These are phyloP conservation scores for Notodonta ziczac DNA, from an alignment of 2,888 invertebrate species.

Conservation along the genomic window DNA sequence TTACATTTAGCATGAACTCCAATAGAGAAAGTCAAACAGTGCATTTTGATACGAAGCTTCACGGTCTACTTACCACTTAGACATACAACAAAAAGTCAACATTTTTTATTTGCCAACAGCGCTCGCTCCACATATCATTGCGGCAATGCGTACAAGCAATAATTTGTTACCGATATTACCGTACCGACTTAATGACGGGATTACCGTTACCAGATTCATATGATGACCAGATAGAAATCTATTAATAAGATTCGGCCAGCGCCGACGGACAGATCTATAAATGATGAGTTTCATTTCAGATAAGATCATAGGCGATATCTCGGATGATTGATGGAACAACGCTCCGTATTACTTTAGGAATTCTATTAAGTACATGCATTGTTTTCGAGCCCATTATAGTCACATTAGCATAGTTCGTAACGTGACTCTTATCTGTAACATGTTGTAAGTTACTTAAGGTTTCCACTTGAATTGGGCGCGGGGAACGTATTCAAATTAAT, in stretches of 20 bases:
- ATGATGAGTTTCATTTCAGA: constrained; percentile 84
- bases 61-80: constrained; percentile 14
- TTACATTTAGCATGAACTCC: too few relatives aligned
- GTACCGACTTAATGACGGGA: constrained; percentile 69
- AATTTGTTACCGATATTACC: constrained; percentile 77
- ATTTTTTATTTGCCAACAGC: constrained; percentile 30
- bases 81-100: constrained; percentile 19
- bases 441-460: constrained; percentile 19
- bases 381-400: constrained; percentile 76
- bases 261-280: constrained; percentile 81
- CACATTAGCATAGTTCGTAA: constrained; percentile 71
- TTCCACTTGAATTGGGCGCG: constrained; percentile 17
- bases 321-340: constrained; percentile 75
- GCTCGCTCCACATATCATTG: constrained; percentile 34
- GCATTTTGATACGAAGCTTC: background rate
- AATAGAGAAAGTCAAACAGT: background rate
- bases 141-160: constrained; percentile 47
- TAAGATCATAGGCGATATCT: constrained; percentile 79
- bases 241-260: constrained; percentile 81
- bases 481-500: constrained; percentile 38
- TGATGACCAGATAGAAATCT: constrained; percentile 82
- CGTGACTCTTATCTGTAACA: constrained; percentile 43
- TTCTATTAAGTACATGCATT: constrained; percentile 77
- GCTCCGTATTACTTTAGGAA: constrained; percentile 71
- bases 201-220: constrained; percentile 79